phyloP scores from a whole-genome alignment of 2,888 invertebrate species.

The Homarus gammarus region DNA sequence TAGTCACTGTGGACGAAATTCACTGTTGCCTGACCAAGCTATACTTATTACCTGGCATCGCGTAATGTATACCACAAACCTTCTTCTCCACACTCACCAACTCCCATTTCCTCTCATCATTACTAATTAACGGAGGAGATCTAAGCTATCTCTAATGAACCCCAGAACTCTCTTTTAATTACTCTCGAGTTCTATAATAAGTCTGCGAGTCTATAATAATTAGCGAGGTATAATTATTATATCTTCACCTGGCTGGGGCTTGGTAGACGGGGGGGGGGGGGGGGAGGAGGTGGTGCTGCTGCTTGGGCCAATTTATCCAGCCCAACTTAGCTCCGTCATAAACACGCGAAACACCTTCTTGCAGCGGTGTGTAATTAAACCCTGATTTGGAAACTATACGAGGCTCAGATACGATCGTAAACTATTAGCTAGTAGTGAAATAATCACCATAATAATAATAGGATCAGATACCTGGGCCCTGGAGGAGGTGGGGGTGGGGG shows the following conservation, averaged over 20 bases:
- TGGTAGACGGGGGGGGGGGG: too few species aligned
- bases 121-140: slow-evolving; percentile 7
- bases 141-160: too few species aligned
- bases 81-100: too few species aligned
- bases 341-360: neutral
- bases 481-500: neutral
- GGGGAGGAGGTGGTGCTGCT: neutral
- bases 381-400: neutral
- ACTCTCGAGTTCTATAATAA: neutral
- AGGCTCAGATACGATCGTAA: too few species aligned
- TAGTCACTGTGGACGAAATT: too few species aligned
- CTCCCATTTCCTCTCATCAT: too few species aligned
- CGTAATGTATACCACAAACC: too few species aligned
- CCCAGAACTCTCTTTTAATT: neutral
- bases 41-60: too few species aligned
- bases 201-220: neutral
- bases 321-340: neutral
- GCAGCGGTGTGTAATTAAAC: neutral
- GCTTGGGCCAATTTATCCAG: neutral
- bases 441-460: neutral
- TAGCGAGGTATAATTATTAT: neutral
- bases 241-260: too few species aligned
- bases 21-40: too few species aligned
- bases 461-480: neutral
- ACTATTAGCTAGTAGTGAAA: neutral